Evolutionary conservation across 2,797 vertebrate species (phyloP).

Genomic region (Peromyscus attwateri): DNA sequence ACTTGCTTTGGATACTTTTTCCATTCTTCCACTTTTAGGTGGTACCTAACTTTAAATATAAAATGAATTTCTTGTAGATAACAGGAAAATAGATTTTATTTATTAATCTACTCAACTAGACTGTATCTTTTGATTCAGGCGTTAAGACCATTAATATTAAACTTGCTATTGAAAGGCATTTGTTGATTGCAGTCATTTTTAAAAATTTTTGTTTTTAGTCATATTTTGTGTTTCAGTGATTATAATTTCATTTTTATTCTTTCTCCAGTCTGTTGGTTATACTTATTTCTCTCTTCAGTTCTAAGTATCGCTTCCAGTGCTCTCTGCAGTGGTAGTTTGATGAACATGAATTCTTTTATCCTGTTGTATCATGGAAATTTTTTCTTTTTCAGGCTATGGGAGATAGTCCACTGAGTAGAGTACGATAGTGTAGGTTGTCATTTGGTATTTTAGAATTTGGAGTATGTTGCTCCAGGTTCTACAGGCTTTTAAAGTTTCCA

Average conservation of each 20-base stretch:
- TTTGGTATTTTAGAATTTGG: not conserved
- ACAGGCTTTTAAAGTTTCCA: not conserved
- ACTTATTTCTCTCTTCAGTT: not conserved
- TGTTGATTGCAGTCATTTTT: not conserved
- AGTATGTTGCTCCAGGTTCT: not conserved
- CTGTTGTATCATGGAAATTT: not conserved
- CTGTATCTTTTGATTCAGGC: not conserved
- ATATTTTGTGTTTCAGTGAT: not conserved
- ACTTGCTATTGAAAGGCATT: not conserved
- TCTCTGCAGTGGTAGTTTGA: not conserved
- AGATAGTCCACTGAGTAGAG: too few relatives aligned
- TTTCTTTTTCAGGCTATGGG: not conserved
- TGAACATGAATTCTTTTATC: not conserved
- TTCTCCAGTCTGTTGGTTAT: not conserved
- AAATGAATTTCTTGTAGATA: too few relatives aligned
- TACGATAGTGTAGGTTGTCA: not conserved
- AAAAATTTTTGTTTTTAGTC: not conserved
- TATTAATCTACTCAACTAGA: too few relatives aligned
- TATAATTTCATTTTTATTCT: not conserved
- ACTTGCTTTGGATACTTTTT: too few relatives aligned
- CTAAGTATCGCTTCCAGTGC: not conserved
- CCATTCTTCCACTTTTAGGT: too few relatives aligned
- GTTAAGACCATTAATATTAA: not conserved
- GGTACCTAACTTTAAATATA: too few relatives aligned
- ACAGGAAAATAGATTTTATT: too few relatives aligned